A percentile compares a stretch with the other conserved stretches of the same genome.
Conservation (phyloP, 2,888 invertebrate genomes). For the Amorpha juglandis region DNA sequence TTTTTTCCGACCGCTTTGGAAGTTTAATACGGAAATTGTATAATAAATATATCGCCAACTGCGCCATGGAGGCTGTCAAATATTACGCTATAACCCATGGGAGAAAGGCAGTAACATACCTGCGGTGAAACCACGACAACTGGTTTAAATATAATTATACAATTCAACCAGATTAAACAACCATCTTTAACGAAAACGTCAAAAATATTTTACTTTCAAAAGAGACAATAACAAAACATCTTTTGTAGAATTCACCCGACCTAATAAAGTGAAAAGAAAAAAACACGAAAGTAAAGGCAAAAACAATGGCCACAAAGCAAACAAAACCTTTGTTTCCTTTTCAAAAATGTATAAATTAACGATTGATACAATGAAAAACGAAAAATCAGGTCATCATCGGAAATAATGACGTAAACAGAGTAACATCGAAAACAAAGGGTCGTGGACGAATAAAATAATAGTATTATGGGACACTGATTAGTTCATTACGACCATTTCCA, state of each 20-base stretch:
- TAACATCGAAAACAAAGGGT: conserved; percentile 6
- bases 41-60: too few relatives aligned
- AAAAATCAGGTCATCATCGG: conserved; percentile 55
- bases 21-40: neutral
- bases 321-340: conserved; percentile 19
- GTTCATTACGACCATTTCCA: too few relatives aligned
- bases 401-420: conserved; percentile 58
- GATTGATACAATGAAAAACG: conserved; percentile 49
- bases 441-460: neutral
- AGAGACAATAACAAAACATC: neutral
- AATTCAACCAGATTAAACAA: neutral
- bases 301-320: conserved; percentile 7
- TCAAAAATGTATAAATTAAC: conserved; percentile 24
- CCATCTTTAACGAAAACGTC: neutral
- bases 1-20: neutral
- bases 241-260: neutral
- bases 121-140: too few relatives aligned
- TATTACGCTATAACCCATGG: too few relatives aligned
- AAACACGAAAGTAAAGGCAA: neutral
- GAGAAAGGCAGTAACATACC: too few relatives aligned
- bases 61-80: too few relatives aligned
- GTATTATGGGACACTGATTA: neutral
- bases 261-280: conserved; percentile 12
- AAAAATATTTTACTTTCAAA: neutral
- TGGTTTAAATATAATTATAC: too few relatives aligned